Evolutionary conservation across 2,888 invertebrate genomes (phyloP).

Genomic region (Linyphia triangularis): DNA sequence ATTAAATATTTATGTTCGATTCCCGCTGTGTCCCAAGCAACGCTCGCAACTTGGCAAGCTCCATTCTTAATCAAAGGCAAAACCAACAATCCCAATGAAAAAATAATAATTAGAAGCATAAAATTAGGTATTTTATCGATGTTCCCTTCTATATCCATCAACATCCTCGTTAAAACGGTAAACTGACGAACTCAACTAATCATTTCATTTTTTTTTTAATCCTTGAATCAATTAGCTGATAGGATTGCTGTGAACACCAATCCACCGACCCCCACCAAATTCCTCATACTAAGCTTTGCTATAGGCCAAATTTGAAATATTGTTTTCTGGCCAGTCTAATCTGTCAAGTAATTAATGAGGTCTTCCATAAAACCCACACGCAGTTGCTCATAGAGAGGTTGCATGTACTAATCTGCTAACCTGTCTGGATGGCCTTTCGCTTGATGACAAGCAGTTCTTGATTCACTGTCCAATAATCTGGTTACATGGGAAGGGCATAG

Average conservation of each 20-base stretch:
- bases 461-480: slow-evolving; percentile 72
- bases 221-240: slow-evolving; percentile 61
- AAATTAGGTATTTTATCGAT: slow-evolving; percentile 44
- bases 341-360: slow-evolving; percentile 74
- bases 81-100: neutral
- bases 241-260: slow-evolving; percentile 26
- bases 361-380: slow-evolving; percentile 70
- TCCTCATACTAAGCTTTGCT: slow-evolving; percentile 9
- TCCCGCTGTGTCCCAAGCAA: too few species aligned
- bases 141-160: slow-evolving; percentile 28
- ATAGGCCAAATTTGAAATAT: slow-evolving; percentile 62
- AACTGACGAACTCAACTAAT: slow-evolving; percentile 40
- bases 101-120: neutral
- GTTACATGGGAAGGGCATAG: slow-evolving; percentile 72
- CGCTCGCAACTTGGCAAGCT: neutral
- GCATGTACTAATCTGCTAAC: slow-evolving; percentile 67
- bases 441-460: slow-evolving; percentile 64
- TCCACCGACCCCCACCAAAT: slow-evolving; percentile 40
- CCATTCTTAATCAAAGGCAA: neutral
- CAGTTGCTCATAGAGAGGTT: slow-evolving; percentile 49
- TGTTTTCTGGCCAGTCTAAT: slow-evolving; percentile 48
- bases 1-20: neutral
- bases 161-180: slow-evolving; percentile 50
- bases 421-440: slow-evolving; percentile 35
- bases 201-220: slow-evolving; percentile 45